Conservation (phyloP, 2,888 invertebrate genomes). For the Volucella zonaria region DNA sequence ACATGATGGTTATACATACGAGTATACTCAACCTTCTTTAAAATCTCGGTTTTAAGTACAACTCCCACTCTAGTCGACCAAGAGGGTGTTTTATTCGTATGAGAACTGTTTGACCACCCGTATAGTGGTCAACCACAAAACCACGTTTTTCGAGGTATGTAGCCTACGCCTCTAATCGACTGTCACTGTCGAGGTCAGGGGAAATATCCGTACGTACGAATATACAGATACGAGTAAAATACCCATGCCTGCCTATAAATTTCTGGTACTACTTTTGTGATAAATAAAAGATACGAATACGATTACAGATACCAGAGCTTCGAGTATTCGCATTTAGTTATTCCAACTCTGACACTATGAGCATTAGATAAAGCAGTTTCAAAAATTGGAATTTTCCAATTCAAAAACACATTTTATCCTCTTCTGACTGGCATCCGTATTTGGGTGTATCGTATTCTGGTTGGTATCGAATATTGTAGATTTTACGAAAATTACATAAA, state of each 20-base stretch:
- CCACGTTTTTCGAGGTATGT: conserved; percentile 23
- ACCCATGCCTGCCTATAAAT: too few relatives aligned
- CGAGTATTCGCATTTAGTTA: not conserved
- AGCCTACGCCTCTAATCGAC: conserved; percentile 51
- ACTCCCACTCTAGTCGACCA: conserved; percentile 1
- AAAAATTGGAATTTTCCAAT: conserved; percentile 44
- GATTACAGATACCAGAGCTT: too few relatives aligned
- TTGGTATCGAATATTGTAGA: conserved; percentile 31
- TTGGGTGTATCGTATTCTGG: too few relatives aligned
- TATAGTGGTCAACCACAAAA: conserved; percentile 14
- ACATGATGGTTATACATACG: conserved; percentile 1
- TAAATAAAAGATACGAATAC: conserved; percentile 1
- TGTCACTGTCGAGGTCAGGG: conserved; percentile 36
- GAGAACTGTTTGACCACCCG: conserved; percentile 14
- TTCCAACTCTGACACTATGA: conserved; percentile 9
- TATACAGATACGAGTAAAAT: not conserved
- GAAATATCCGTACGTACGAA: too few relatives aligned
- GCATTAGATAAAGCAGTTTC: not conserved
- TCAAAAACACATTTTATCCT: conserved; percentile 20
- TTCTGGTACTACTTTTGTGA: not conserved
- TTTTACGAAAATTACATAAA: conserved; percentile 54
- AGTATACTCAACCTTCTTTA: not conserved
- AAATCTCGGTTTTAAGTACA: not conserved
- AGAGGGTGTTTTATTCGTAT: too few relatives aligned
- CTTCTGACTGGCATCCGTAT: too few relatives aligned